Evolutionary conservation across 2,113 vertebrate genomes (phyloP), one percentile per base, ranked within the genome.

Genomic region (Toxotes jaculatrix): DNA sequence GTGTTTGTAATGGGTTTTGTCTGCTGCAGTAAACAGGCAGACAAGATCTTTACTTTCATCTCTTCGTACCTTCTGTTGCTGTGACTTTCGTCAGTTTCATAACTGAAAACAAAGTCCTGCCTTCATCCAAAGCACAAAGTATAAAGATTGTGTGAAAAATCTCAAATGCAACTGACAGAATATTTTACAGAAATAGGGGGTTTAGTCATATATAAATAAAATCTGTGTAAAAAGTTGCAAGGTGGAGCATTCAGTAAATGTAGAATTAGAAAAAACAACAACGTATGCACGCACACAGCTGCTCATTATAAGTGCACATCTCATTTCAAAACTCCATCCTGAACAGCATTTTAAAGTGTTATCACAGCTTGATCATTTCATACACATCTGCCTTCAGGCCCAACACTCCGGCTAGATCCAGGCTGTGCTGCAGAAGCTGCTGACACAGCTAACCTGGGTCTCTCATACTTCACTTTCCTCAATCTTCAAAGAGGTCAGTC

Each of bases 401-500:
- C 40, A 62, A 70, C 53, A 32, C 51, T 14, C n/a, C 61, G 73
- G 64, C 62, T 77, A 23, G 3, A 79, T 73, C 77, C 74, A 81
- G 66, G 79, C 40, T 82, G 63, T 57, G 79, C 76, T 14, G 43
- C 75, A 84, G 68, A 85, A 81, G 64, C 1, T n/a, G 84, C 91
- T 92, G 90, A 94, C 83, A 84, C 69, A 63, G 88, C 90, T 56
- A 84, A 83, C 87, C 68, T 66, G 36, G 27, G 61, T 63, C 56
- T 53, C 83, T 79, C 80, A 81, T 86, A 82, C 83, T 79, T 87
- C 88, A 78, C 88, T 89, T 80, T 76, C 65, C 71, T 81, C 82
- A 49, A 57, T 88, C 86, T 86, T 87, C 77, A 87, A 79, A 92
- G 87, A 87, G 91, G 90, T 94, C 88, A 85, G 59, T 75, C 61